phyloP scores from a whole-genome alignment of 2,113 vertebrate genomes.

The Mus spicilegus region DNA sequence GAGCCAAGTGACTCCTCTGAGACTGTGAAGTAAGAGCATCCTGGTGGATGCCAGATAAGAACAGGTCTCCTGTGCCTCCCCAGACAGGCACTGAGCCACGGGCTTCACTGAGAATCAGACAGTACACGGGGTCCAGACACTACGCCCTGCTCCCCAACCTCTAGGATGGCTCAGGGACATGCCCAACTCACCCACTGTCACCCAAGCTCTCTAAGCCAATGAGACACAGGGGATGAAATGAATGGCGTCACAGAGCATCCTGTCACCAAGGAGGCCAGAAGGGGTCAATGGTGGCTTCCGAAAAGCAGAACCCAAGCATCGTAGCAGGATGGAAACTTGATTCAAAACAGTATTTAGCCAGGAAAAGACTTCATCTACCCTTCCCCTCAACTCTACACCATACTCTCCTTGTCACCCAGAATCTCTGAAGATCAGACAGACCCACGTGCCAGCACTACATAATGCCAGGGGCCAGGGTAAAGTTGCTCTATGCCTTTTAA shows the following conservation, averaged over 20 bases:
- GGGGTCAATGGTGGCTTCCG: not conserved
- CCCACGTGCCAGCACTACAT: not conserved
- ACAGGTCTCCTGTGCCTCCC: not conserved
- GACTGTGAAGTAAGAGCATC: conserved; percentile 26
- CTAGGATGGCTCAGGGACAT: not conserved
- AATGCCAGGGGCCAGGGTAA: not conserved
- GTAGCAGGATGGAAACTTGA: not conserved
- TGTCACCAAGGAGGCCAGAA: not conserved
- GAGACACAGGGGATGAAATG: not conserved
- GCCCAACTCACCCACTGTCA: not conserved
- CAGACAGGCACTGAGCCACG: not conserved
- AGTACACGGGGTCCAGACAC: not conserved
- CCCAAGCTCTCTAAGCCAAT: not conserved
- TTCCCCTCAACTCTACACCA: not conserved
- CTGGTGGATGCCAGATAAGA: not conserved
- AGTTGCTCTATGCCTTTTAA: not conserved
- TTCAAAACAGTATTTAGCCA: not conserved
- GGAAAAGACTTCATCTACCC: not conserved
- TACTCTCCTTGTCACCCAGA: not conserved
- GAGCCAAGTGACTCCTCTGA: not conserved
- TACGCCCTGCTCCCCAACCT: not conserved
- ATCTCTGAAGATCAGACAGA: not conserved
- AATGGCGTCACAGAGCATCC: not conserved
- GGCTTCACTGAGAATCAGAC: not conserved
- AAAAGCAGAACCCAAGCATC: not conserved